Evolutionary conservation across 2,113 vertebrate species (phyloP), one percentile per base, ranked within the genome.

Genomic region (Rhombomys opimus): DNA sequence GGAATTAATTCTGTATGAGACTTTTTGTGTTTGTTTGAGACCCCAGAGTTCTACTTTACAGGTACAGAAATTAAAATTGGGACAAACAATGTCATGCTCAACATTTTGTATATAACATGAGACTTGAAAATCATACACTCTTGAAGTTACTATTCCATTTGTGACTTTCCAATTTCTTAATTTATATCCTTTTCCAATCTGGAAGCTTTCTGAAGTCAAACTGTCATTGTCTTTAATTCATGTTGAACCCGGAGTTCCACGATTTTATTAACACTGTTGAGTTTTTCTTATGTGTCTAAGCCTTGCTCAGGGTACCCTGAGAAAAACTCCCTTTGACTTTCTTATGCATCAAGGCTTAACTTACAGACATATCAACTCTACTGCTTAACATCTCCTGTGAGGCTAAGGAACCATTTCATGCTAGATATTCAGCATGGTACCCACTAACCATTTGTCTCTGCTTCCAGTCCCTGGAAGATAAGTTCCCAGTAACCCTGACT

Each of bases 201-300:
- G 30, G 89, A 91, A 94, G 38, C 18, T 46, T 93, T 90, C 82
- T 91, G 57, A 94, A 93, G 54, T 85, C 89, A 94, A 96, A n/a
- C 22, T 57, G 94, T 57, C 15, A 94, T 95, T 92, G 17, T 95
- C 86, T 81, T 87, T 93, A 93, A 84, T 68, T 93, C n/a, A 57
- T 76, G 35, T 70, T 68, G 41, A 11, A 92, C 46, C 12, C 32
- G 90, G 75, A 95, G 89, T 72, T 87, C 4, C 17, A 81, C 9
- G 70, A 75, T 94, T 93, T 93, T 73, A 89, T 84, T 91, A 87
- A 25, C 57, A 54, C 52, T 65, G 12, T 85, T 81, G 30, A 3
- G 57, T 35, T 77, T 46, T 63, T 94, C 63, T 1, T 70, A 87
- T 77, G 91, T 96, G n/a, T 41, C 54, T 87, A 89, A 77, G 22